These are phyloP conservation scores for Phaetusa simplex DNA, from an alignment of 2,113 vertebrate genomes.

Conservation along the genomic window DNA sequence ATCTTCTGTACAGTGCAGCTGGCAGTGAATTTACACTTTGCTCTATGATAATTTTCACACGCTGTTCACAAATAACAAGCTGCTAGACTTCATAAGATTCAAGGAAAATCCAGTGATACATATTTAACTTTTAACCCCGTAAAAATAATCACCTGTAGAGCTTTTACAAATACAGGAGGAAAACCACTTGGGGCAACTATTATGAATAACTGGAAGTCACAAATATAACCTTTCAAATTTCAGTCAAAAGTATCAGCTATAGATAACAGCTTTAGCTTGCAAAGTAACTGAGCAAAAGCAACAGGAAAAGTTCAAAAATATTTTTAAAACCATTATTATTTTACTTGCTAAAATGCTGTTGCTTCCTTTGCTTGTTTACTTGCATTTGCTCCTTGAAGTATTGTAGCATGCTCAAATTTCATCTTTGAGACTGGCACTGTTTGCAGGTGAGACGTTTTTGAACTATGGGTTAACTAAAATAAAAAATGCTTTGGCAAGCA, in stretches of 20 bases:
- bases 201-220: neutral
- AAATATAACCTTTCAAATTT: neutral
- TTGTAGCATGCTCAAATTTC: neutral
- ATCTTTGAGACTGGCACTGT: neutral
- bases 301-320: neutral
- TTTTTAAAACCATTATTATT: neutral
- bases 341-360: neutral
- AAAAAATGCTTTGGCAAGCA: neutral
- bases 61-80: neutral
- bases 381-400: neutral
- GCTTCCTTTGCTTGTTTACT: neutral
- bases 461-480: neutral
- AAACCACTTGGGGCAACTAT: neutral
- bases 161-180: neutral
- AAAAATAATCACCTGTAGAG: neutral
- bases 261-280: neutral
- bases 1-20: neutral
- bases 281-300: neutral
- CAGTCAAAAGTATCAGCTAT: neutral
- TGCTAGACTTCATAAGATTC: neutral
- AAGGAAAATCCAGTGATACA: neutral
- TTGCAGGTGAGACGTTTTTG: neutral
- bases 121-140: neutral
- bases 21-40: conserved; percentile 1
- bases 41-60: conserved; percentile 1